A percentile compares a stretch with the other conserved stretches of the same genome.
Conservation (phyloP, 2,888 invertebrate genomes). For the Phytoseiulus persimilis region DNA sequence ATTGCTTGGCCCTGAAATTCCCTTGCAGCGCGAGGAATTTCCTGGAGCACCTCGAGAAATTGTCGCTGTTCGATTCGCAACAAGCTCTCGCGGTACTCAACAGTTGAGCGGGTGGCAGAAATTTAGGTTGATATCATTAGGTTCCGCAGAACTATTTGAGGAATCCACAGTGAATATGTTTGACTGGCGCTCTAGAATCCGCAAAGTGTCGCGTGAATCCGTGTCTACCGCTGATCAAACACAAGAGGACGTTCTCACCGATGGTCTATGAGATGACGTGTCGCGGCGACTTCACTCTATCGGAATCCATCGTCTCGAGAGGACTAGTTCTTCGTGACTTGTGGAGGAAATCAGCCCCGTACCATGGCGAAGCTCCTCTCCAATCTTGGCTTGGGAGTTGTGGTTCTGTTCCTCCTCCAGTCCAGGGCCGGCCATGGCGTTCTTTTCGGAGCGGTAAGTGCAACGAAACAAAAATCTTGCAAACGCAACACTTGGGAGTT, state of each 20-base stretch:
- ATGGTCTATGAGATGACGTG: neutral
- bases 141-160: neutral
- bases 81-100: too few species aligned
- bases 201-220: neutral
- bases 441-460: neutral
- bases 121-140: neutral
- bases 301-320: neutral
- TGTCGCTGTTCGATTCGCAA: too few species aligned
- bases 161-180: neutral
- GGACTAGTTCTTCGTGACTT: neutral
- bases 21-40: too few species aligned
- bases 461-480: too few species aligned
- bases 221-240: neutral
- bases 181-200: neutral
- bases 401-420: neutral
- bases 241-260: neutral
- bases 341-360: neutral
- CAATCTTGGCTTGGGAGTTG: neutral
- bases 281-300: neutral
- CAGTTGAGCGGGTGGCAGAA: too few species aligned
- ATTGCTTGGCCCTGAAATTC: too few species aligned
- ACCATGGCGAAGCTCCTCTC: neutral
- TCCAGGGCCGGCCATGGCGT: neutral
- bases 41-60: too few species aligned
- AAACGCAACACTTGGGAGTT: too few species aligned